Percentiles rank a stretch among this genome's conserved stretches.
Evolutionary conservation across 1,140 invertebrate species (phyloP).

Genomic region (Scaptomyza pallida): DNA sequence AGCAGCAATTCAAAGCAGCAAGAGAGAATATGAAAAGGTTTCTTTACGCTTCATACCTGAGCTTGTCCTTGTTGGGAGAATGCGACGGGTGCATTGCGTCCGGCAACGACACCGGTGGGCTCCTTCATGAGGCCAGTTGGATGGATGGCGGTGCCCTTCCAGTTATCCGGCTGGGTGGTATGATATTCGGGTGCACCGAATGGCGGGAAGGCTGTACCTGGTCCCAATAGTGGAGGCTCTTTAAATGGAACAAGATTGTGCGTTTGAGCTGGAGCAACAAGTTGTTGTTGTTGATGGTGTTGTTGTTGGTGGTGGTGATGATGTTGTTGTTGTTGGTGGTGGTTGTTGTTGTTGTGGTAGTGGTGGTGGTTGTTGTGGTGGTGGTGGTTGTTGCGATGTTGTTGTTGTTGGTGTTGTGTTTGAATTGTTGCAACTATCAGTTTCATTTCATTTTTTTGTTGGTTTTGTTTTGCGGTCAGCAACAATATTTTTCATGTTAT

Average conservation of each 20-base stretch:
- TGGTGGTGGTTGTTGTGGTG: slow-evolving; percentile 29
- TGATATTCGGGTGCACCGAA: slow-evolving; percentile 83
- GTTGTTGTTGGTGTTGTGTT: slow-evolving; percentile 58
- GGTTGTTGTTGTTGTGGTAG: slow-evolving; percentile 45
- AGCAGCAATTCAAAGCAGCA: slow-evolving; percentile 9
- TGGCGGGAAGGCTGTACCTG: slow-evolving; percentile 79
- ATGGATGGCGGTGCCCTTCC: slow-evolving; percentile 82
- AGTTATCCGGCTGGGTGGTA: slow-evolving; percentile 82
- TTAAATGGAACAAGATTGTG: slow-evolving; percentile 84
- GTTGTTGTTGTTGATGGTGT: slow-evolving; percentile 67
- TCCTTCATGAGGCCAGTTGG: slow-evolving; percentile 83
- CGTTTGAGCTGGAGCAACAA: slow-evolving; percentile 77
- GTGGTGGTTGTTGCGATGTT: slow-evolving; percentile 47
- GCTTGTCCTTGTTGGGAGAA: slow-evolving; percentile 81
- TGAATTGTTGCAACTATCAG: slow-evolving; percentile 69
- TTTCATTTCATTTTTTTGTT: too few relatives aligned
- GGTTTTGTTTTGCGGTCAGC: too few relatives aligned
- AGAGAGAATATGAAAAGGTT: too few relatives aligned
- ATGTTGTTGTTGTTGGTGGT: slow-evolving; percentile 46
- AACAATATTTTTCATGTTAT: slow-evolving; percentile 33
- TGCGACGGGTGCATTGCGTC: slow-evolving; percentile 81
- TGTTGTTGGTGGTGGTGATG: slow-evolving; percentile 56
- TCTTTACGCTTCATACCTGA: slow-evolving; percentile 73
- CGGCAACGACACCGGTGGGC: slow-evolving; percentile 75
- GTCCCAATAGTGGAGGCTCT: slow-evolving; percentile 84